These are phyloP conservation scores for Stenodera caucasica DNA, from an alignment of 2,888 invertebrate species.

Conservation along the genomic window DNA sequence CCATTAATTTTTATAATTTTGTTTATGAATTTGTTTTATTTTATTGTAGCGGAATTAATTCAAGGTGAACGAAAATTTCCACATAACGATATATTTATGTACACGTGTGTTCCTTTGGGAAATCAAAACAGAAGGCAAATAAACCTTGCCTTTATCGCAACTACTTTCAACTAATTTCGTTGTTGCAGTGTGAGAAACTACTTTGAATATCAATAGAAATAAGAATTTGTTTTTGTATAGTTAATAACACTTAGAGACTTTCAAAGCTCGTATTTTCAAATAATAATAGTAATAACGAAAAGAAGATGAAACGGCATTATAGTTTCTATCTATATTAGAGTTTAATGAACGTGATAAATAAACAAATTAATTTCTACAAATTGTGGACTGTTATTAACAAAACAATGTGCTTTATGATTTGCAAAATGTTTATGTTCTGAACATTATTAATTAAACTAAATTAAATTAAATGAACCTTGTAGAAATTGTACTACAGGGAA, in stretches of 20 bases:
- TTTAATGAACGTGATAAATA: constrained; percentile 13
- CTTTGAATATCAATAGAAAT: constrained; percentile 44
- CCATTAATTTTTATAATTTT: not conserved
- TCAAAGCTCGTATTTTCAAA: too few species aligned
- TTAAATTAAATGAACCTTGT: constrained; percentile 26
- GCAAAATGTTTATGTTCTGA: constrained; percentile 24
- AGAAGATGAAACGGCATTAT: not conserved
- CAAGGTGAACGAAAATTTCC: constrained; percentile 29
- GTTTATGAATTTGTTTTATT: not conserved
- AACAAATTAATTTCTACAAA: constrained; percentile 18
- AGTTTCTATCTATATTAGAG: constrained; percentile 7
- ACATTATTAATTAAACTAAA: constrained; percentile 28
- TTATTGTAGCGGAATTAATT: constrained; percentile 26
- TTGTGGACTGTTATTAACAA: constrained; percentile 13
- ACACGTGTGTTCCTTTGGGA: constrained; percentile 48
- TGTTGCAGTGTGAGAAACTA: constrained; percentile 36
- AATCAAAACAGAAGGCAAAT: constrained; percentile 48
- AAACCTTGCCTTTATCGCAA: constrained; percentile 50
- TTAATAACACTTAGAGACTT: too few species aligned
- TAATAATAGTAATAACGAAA: too few species aligned
- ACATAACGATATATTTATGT: constrained; percentile 46
- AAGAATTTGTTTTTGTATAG: too few species aligned
- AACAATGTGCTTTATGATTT: constrained; percentile 27
- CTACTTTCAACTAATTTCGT: constrained; percentile 46
- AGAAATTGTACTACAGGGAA: constrained; percentile 23